These are phyloP conservation scores for Lethenteron reissneri DNA, from an alignment of 2,113 vertebrate genomes.

Conservation along the genomic window DNA sequence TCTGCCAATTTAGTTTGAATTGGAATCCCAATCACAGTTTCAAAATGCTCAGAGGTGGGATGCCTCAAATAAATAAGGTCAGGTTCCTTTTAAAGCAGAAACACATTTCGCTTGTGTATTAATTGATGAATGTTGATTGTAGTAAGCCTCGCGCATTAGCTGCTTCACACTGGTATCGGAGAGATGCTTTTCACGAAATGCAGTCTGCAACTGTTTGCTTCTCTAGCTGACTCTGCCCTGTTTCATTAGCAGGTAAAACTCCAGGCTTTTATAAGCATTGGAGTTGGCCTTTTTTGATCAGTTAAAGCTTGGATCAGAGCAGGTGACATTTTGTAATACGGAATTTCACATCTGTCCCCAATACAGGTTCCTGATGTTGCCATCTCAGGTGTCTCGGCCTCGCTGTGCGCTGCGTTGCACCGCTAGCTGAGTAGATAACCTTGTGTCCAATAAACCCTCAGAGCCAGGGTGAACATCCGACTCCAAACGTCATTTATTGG, in stretches of 20 bases:
- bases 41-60: slow-evolving; percentile 10
- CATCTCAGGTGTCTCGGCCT: too few relatives aligned
- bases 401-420: too few relatives aligned
- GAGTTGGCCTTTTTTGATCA: slow-evolving; percentile 9
- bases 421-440: too few relatives aligned
- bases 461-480: too few relatives aligned
- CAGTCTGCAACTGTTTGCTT: too few relatives aligned
- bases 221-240: too few relatives aligned
- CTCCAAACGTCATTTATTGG: too few relatives aligned
- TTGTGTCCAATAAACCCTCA: too few relatives aligned
- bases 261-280: slow-evolving; percentile 10
- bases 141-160: too few relatives aligned
- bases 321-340: neutral
- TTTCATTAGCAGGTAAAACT: slow-evolving; percentile 1
- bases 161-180: slow-evolving; percentile 5
- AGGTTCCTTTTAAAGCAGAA: slow-evolving; percentile 7
- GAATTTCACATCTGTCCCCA: slow-evolving; percentile 6
- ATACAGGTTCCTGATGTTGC: neutral
- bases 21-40: neutral
- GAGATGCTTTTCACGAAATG: slow-evolving; percentile 7
- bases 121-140: too few relatives aligned
- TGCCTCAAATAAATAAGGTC: slow-evolving; percentile 10
- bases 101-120: too few relatives aligned
- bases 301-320: neutral
- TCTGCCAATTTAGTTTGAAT: slow-evolving; percentile 11